These are phyloP conservation scores for Scomber japonicus DNA, from an alignment of 2,113 vertebrate genomes.

Conservation along the genomic window DNA sequence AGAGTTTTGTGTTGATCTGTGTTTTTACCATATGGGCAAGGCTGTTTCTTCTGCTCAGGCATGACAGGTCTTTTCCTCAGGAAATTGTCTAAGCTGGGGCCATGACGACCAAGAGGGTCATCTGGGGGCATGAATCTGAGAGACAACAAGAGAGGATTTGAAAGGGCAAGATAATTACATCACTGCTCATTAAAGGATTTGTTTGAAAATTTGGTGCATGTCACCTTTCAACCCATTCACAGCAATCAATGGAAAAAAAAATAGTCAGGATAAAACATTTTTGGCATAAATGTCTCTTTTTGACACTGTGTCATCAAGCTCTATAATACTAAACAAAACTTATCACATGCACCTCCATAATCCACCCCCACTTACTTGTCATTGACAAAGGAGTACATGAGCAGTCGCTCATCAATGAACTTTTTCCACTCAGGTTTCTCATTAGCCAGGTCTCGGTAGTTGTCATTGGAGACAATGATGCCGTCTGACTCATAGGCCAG, in stretches of 20 bases:
- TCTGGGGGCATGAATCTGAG: conserved; percentile 96
- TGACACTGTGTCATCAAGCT: neutral
- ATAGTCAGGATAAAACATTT: no score
- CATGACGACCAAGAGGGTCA: conserved; percentile 96
- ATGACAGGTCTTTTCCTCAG: conserved; percentile 94
- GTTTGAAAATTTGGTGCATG: neutral
- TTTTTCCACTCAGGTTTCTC: conserved; percentile 99
- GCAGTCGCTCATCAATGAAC: conserved; percentile 95
- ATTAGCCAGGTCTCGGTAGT: conserved; percentile 96
- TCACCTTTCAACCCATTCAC: neutral
- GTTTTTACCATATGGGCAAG: conserved; percentile 94
- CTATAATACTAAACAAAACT: neutral
- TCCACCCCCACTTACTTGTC: conserved; percentile 90
- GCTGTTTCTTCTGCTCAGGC: conserved; percentile 98
- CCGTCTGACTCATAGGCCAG: conserved; percentile 96
- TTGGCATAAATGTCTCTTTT: neutral
- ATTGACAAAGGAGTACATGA: conserved; percentile 99
- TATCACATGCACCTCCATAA: neutral
- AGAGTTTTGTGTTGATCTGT: neutral
- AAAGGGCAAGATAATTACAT: neutral
- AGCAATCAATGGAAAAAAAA: no score
- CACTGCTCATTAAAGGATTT: neutral
- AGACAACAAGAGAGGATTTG: neutral
- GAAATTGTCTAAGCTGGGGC: conserved; percentile 97
- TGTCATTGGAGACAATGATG: conserved; percentile 98